Evolutionary conservation across 2,888 invertebrate species (phyloP).

Genomic region (Periphyllus acericola): DNA sequence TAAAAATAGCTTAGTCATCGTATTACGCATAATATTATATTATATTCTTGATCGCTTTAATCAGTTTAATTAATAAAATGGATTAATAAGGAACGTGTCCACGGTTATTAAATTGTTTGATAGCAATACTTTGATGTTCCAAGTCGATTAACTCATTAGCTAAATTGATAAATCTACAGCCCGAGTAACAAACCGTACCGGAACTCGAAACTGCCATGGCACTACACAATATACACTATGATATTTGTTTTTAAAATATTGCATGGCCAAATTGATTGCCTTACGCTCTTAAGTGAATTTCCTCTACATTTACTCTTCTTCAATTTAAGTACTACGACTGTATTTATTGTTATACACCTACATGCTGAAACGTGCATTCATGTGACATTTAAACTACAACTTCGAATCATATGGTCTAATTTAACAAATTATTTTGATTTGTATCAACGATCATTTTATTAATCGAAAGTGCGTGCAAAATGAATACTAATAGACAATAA

Average conservation of each 20-base stretch:
- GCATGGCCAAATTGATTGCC: slow-evolving; percentile 24
- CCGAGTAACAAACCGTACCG: not conserved
- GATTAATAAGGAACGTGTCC: no score
- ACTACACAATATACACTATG: not conserved
- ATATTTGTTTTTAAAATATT: slow-evolving; percentile 40
- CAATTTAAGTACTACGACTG: not conserved
- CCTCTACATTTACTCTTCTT: slow-evolving; percentile 23
- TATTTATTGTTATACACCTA: slow-evolving; percentile 24
- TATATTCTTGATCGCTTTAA: no score
- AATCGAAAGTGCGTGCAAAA: no score
- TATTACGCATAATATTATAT: no score
- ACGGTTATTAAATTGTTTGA: no score
- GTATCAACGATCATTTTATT: not conserved
- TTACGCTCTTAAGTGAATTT: slow-evolving; percentile 38
- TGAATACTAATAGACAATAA: no score
- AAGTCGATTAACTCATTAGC: no score
- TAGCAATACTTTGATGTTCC: no score
- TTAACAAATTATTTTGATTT: slow-evolving; percentile 23
- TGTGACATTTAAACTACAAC: slow-evolving; percentile 5
- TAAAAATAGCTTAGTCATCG: no score
- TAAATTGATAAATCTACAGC: slow-evolving; percentile 10
- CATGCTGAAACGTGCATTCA: not conserved
- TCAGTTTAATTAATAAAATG: no score
- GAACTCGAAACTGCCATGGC: not conserved
- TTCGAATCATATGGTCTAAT: not conserved